Evolutionary conservation across 2,888 invertebrate species (phyloP).

Genomic region (Unio delphinus): DNA sequence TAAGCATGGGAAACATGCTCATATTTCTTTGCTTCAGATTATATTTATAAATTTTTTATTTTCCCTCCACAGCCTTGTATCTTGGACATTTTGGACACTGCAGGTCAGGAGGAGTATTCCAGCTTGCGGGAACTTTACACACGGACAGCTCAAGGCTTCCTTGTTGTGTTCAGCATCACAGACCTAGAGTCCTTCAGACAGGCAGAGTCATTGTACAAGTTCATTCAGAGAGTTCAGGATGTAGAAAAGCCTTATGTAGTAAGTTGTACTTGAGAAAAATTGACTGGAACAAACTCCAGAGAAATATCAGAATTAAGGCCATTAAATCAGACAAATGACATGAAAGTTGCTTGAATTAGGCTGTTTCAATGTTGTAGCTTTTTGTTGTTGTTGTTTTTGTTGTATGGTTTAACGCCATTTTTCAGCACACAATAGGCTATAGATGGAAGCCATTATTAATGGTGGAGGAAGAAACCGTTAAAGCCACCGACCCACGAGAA

Average conservation of each 20-base stretch:
- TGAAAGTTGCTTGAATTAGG: too few species aligned
- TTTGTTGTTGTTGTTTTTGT: too few species aligned
- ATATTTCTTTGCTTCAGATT: too few species aligned
- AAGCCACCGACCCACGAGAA: too few species aligned
- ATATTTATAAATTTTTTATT: not conserved
- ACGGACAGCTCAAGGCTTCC: conserved; percentile 50
- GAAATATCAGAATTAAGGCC: too few species aligned
- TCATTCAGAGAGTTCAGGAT: conserved; percentile 39
- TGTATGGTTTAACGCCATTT: too few species aligned
- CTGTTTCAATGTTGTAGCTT: too few species aligned
- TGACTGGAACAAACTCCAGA: not conserved
- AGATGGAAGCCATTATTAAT: too few species aligned
- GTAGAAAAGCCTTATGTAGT: conserved; percentile 34
- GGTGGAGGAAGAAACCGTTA: too few species aligned
- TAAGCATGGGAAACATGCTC: too few species aligned
- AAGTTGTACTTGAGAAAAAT: conserved; percentile 18
- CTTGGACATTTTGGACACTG: conserved; percentile 57
- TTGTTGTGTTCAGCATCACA: conserved; percentile 56
- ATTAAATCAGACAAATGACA: too few species aligned
- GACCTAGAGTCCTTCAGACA: conserved; percentile 43
- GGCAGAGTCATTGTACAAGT: conserved; percentile 47
- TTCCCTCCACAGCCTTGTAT: conserved; percentile 35
- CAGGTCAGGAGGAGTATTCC: conserved; percentile 62
- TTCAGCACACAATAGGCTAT: too few species aligned
- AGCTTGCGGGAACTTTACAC: conserved; percentile 52